Conservation (phyloP, 2,113 vertebrate species). For the Festucalex cinctus region DNA sequence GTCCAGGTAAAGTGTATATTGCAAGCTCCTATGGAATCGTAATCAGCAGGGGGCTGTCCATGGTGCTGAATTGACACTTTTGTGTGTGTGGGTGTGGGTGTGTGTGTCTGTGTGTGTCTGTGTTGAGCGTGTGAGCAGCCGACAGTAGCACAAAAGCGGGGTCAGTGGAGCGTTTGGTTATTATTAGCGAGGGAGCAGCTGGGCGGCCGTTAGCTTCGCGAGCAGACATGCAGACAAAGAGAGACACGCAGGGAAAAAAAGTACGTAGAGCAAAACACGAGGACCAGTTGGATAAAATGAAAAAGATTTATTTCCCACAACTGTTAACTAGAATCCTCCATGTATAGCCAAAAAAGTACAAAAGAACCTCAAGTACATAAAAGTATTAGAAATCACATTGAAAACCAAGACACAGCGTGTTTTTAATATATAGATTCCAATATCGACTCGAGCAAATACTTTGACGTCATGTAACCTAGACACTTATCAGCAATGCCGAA, state of each 20-base stretch:
- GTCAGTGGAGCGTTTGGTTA: conserved; percentile 58
- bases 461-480: conserved; percentile 66
- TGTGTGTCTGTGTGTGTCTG: conserved; percentile 2
- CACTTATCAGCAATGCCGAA: conserved; percentile 69
- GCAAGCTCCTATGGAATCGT: neutral
- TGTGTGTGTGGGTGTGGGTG: conserved; percentile 18
- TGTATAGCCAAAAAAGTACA: conserved; percentile 84
- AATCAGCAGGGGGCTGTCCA: conserved; percentile 45
- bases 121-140: conserved; percentile 30
- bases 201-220: conserved; percentile 44
- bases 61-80: conserved; percentile 51
- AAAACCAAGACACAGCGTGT: conserved; percentile 72
- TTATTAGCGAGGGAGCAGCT: conserved; percentile 50
- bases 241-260: conserved; percentile 32
- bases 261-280: conserved; percentile 60
- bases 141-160: conserved; percentile 49
- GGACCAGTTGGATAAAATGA: conserved; percentile 68
- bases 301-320: conserved; percentile 86
- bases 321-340: conserved; percentile 67
- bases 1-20: neutral
- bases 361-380: conserved; percentile 81
- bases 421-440: conserved; percentile 62
- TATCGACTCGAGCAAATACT: conserved; percentile 69
- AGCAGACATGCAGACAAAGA: conserved; percentile 51
- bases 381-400: conserved; percentile 87